Conservation (phyloP, 2,888 invertebrate genomes). For the Neoitamus cyanurus region DNA sequence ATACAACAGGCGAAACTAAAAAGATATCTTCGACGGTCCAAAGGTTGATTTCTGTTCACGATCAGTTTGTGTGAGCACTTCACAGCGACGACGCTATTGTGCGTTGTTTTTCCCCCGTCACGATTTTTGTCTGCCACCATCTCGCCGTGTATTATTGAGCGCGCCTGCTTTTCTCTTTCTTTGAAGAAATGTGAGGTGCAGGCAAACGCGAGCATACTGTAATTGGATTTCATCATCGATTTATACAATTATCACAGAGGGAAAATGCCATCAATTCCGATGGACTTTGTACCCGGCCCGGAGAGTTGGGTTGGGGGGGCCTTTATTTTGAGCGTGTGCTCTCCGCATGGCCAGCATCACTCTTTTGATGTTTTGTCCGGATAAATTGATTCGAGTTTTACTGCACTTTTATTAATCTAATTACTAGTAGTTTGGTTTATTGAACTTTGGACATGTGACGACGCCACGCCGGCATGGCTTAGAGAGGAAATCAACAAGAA, state of each 20-base stretch:
- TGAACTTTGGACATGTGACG: conserved; percentile 39
- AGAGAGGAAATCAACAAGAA: neutral
- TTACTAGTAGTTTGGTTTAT: conserved; percentile 33
- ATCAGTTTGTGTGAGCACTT: conserved; percentile 23
- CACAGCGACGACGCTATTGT: neutral
- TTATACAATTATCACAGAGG: conserved; percentile 31
- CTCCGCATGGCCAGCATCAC: neutral
- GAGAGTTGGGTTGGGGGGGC: neutral
- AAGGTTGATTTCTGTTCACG: conserved; percentile 36
- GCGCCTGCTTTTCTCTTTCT: neutral
- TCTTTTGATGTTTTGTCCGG: neutral
- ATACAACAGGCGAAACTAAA: conserved; percentile 16
- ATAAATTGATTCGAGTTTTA: conserved; percentile 25
- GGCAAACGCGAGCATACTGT: neutral
- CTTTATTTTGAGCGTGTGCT: neutral
- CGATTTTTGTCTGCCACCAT: neutral
- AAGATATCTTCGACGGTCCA: conserved; percentile 7
- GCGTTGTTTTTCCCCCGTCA: neutral
- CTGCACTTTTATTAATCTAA: conserved; percentile 38
- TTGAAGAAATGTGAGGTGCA: neutral
- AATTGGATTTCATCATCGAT: conserved; percentile 41
- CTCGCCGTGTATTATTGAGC: neutral
- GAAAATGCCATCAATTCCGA: conserved; percentile 23
- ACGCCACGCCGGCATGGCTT: neutral
- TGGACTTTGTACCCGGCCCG: conserved; percentile 33